These are phyloP conservation scores for Phodopus roborovskii DNA, from an alignment of 2,113 vertebrate species.

Conservation along the genomic window DNA sequence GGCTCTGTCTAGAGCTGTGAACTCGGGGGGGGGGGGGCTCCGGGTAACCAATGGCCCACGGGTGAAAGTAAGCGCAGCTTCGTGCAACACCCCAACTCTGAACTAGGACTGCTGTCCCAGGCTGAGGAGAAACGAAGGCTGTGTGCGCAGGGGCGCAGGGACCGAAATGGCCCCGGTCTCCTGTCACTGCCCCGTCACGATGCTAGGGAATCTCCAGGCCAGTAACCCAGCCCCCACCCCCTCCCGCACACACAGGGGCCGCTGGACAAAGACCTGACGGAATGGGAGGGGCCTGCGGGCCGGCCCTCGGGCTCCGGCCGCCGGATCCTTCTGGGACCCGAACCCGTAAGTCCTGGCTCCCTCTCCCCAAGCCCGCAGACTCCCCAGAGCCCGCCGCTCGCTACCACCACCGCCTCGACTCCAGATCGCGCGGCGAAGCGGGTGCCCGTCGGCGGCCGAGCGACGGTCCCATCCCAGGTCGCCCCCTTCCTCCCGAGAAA, in stretches of 20 bases:
- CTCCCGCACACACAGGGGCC: slow-evolving; percentile 68
- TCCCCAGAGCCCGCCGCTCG: slow-evolving; percentile 29
- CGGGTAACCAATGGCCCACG: neutral
- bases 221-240: slow-evolving; percentile 70
- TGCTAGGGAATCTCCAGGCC: slow-evolving; percentile 71
- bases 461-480: neutral
- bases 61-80: slow-evolving; percentile 10
- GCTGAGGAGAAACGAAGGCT: neutral
- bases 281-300: slow-evolving; percentile 81
- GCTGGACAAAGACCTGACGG: slow-evolving; percentile 83
- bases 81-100: neutral
- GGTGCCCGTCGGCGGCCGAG: neutral
- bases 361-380: neutral
- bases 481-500: slow-evolving; percentile 40
- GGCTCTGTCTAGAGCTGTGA: neutral
- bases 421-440: neutral
- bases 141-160: neutral
- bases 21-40: neutral
- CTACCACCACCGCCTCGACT: neutral
- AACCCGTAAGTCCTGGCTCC: slow-evolving; percentile 50
- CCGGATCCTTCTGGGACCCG: slow-evolving; percentile 66
- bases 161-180: slow-evolving; percentile 47
- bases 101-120: neutral
- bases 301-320: slow-evolving; percentile 70
- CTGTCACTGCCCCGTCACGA: slow-evolving; percentile 76